Base-by-base conservation (phyloP, 2,797 vertebrate genomes). In the Rachycentron canadum region DNA sequence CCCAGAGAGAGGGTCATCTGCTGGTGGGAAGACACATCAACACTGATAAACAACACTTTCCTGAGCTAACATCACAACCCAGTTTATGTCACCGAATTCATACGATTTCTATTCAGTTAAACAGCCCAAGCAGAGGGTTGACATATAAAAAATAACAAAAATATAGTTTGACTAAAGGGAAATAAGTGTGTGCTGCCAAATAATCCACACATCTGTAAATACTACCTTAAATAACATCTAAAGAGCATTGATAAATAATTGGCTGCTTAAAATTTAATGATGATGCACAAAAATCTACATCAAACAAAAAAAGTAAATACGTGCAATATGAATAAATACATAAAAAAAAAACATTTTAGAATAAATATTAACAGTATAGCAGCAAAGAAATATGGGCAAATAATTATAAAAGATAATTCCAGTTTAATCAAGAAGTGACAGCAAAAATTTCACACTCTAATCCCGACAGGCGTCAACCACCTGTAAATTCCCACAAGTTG, bases 401-500 rank as follows among this genome's bases (percentile, higher is more conserved):
- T 45, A 13, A 34, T 17, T 19, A 28, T 62, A 47, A n/a, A n/a
- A n/a, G 17, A 25, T 59, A 17, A 62, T 57, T 69, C 17, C 21
- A 76, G 14, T 66, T 23, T 49, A 40, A 57, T 69, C 34, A 16
- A 43, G 60, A 63, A 50, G 32, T 28, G 12, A 16, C 28, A 23
- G 23, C 0, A 60, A 25, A 5, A 59, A 41, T 70, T 19, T n/a
- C 16, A 3, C 16, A 45, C n/a, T 23, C 30, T 61, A 13, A 64
- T 69, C 36, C 26, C 13, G n/a, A 69, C 30, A 17, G 23, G 62
- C 0, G 8, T 77, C 30, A 75, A 41, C 34, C 55, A 9, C 28
- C 1, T 78, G 5, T 64, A 28, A 81, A 62, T 74, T 61, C 26
- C 63, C 59, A 38, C 32, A 53, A 26, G 43, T 66, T 56, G 32